Percentiles rank a stretch among this genome's conserved stretches.
These are phyloP conservation scores for Xenus cinereus DNA, from an alignment of 2,113 vertebrate genomes.

Conservation along the genomic window DNA sequence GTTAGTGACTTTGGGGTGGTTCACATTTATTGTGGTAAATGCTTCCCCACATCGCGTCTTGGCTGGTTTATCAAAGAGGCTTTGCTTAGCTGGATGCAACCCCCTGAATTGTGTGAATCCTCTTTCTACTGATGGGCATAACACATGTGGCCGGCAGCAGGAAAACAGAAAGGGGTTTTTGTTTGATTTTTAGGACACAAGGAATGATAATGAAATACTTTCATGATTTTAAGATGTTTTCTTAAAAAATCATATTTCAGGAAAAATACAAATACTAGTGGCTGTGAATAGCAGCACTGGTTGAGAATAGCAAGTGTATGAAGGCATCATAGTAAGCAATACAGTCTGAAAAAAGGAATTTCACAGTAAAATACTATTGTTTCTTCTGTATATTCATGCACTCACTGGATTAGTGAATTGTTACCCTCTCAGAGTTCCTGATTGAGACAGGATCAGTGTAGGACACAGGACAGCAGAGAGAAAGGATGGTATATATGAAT, in stretches of 20 bases:
- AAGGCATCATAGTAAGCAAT: not conserved
- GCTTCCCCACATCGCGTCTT: not conserved
- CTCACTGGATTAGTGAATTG: not conserved
- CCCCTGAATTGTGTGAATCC: too few species aligned
- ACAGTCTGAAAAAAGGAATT: not conserved
- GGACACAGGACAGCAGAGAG: not conserved
- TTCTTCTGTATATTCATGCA: not conserved
- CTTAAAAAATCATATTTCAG: rapidly evolving
- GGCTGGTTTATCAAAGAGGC: not conserved
- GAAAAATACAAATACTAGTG: rapidly evolving
- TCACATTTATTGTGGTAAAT: not conserved
- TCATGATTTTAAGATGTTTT: not conserved
- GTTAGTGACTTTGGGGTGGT: rapidly evolving
- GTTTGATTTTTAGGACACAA: not conserved
- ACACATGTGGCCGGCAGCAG: not conserved
- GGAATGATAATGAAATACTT: not conserved
- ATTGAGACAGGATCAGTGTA: not conserved
- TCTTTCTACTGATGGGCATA: not conserved
- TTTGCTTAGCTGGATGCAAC: not conserved
- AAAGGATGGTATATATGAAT: not conserved
- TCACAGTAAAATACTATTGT: not conserved
- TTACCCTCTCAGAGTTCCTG: not conserved
- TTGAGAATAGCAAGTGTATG: not conserved
- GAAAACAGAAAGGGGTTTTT: rapidly evolving
- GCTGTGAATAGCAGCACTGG: not conserved